Conservation (phyloP, 2,113 vertebrate species). For the Aplodontia rufa region DNA sequence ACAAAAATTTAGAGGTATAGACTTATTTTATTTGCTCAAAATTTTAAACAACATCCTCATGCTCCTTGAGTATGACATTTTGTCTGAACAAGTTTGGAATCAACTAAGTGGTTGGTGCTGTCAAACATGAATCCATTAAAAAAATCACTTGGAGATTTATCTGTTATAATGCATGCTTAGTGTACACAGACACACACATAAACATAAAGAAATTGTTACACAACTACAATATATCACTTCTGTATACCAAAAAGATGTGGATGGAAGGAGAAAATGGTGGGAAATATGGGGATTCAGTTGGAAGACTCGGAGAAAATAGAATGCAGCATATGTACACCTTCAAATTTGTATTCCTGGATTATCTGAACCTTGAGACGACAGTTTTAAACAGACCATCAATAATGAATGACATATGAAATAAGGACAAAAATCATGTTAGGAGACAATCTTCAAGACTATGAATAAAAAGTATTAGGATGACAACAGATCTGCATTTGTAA, state of each 20-base stretch:
- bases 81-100: not conserved
- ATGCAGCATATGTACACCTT: not conserved
- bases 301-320: not conserved
- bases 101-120: not conserved
- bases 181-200: not conserved
- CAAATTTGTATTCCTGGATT: not conserved
- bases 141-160: not conserved
- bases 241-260: not conserved
- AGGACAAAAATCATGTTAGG: not conserved
- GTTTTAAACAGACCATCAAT: not conserved
- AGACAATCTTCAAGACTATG: not conserved
- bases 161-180: not conserved
- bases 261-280: too few species aligned
- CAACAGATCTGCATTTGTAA: not conserved
- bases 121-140: not conserved
- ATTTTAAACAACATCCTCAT: not conserved
- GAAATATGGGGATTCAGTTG: not conserved
- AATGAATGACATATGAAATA: not conserved
- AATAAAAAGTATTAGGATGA: not conserved
- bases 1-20: not conserved
- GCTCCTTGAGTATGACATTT: not conserved
- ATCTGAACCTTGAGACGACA: not conserved
- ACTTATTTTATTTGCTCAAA: not conserved
- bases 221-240: not conserved
- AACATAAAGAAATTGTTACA: not conserved